Evolutionary conservation across 2,888 invertebrate species (phyloP), one percentile per base, ranked within the genome.

Genomic region (Aplocera efformata): DNA sequence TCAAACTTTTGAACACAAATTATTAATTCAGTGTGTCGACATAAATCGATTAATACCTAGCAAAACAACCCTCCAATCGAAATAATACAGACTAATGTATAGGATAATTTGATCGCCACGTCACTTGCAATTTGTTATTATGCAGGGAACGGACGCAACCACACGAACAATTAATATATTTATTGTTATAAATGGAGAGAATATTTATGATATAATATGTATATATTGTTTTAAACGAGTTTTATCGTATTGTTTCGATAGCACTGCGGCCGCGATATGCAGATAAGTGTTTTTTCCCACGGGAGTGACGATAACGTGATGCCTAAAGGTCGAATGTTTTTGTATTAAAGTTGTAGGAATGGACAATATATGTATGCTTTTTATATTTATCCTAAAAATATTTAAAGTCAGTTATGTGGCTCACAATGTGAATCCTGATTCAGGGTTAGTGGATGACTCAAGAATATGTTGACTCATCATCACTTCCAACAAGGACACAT

Each of bases 251-350:
- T 69, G 65, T 56, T 58, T 40, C 57, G 70, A 70, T 70, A 68
- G 55, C 40, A 58, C 62, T 58, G 65, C 60, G 67, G 67, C 63
- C 62, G 63, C 70, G 67, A 67, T 79, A 76, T 73, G 54, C 58
- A 61, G 82, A 83, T 83, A 83, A 71, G 50, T 44, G 43, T 69
- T 77, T 78, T 79, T 83, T 84, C 83, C 83, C 84, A 84, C 83
- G 83, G 81, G 78, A 79, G 69, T 60, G 24, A 42, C 54, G 64
- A 60, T 69, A 67, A 39, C 32, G 25, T 47, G 25, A 32, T 48
- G 43, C 42, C 42, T 51, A 53, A 37, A 50, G 48, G 39, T 48
- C 45, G 29, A 39, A 11, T 38, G n/a, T 11, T 36, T 27, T 27
- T 22, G 11, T 11, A 35, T 25, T 13, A 17, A 17, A 17, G 2